Conservation (phyloP, 2,888 invertebrate genomes). For the Phengaris arion region DNA sequence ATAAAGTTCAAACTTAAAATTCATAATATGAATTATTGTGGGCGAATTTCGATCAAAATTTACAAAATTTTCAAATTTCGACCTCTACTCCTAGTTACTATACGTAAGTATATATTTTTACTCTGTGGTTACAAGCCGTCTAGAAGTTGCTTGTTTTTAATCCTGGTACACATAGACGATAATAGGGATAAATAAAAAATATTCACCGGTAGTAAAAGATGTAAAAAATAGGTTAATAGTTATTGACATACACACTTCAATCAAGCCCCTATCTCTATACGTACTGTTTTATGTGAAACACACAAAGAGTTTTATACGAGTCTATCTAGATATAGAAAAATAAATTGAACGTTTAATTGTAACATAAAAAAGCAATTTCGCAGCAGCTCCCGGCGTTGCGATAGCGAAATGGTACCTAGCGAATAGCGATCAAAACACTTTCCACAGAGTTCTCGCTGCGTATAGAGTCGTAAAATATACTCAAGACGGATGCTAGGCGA, state of each 20-base stretch:
- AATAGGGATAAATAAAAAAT: neutral
- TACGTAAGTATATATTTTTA: too few relatives aligned
- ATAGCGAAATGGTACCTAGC: conserved; percentile 14
- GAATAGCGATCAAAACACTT: conserved; percentile 24
- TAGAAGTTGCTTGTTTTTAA: too few relatives aligned
- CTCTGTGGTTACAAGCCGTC: too few relatives aligned
- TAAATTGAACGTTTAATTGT: conserved; percentile 25
- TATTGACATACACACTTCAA: conserved; percentile 3
- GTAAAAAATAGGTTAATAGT: conserved; percentile 3
- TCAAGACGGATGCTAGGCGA: conserved; percentile 65
- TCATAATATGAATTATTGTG: too few relatives aligned
- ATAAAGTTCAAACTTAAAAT: too few relatives aligned
- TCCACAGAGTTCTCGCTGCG: conserved; percentile 32
- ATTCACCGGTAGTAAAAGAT: neutral
- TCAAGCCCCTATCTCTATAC: neutral
- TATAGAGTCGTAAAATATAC: conserved; percentile 52
- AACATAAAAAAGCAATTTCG: conserved; percentile 27
- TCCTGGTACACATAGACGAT: neutral
- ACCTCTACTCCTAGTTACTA: too few relatives aligned
- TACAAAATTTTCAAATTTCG: too few relatives aligned
- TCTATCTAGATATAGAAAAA: neutral
- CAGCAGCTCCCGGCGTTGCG: conserved; percentile 2
- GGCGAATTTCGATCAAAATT: too few relatives aligned
- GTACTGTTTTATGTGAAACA: conserved; percentile 20
- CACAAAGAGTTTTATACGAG: conserved; percentile 2